phyloP scores from a whole-genome alignment of 1,140 invertebrate species.

The Rhyzopertha dominica region DNA sequence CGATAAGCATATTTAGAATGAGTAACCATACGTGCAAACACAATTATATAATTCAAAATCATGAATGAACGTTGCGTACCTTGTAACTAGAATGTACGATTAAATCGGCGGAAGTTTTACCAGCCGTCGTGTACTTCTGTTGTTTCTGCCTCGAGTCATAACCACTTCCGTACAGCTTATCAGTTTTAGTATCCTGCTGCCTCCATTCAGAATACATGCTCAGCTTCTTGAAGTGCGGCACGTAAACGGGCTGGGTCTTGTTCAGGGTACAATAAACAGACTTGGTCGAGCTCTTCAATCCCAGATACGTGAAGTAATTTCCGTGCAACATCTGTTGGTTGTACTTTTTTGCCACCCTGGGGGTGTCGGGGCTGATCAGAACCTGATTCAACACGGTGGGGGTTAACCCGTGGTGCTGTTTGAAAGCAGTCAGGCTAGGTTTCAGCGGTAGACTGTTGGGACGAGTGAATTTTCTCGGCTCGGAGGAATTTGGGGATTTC shows the following conservation, averaged over 20 bases:
- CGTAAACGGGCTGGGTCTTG: conserved; percentile 91
- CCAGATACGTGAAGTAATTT: conserved; percentile 88
- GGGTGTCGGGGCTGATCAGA: conserved; percentile 84
- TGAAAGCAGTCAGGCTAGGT: conserved; percentile 72
- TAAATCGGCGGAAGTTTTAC: conserved; percentile 58
- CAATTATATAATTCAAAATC: conserved; percentile 5
- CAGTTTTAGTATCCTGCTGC: conserved; percentile 41
- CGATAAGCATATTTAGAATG: no score
- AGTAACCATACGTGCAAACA: neutral
- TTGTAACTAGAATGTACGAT: conserved; percentile 62
- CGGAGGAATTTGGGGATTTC: conserved; percentile 17
- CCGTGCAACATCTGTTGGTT: conserved; percentile 83
- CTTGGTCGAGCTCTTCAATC: conserved; percentile 83
- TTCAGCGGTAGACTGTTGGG: conserved; percentile 76
- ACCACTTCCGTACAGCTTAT: conserved; percentile 37
- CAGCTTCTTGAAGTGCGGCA: conserved; percentile 81
- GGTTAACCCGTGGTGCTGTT: conserved; percentile 70
- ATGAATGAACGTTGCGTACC: conserved; percentile 26
- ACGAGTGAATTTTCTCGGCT: conserved; percentile 62
- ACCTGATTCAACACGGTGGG: conserved; percentile 71
- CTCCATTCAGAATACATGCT: conserved; percentile 98
- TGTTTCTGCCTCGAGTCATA: conserved; percentile 73
- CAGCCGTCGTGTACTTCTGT: conserved; percentile 54
- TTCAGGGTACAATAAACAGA: conserved; percentile 90
- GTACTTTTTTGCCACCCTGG: conserved; percentile 80